Evolutionary conservation across 1,140 invertebrate genomes (phyloP).

Genomic region (Drosophila quadrilineata): DNA sequence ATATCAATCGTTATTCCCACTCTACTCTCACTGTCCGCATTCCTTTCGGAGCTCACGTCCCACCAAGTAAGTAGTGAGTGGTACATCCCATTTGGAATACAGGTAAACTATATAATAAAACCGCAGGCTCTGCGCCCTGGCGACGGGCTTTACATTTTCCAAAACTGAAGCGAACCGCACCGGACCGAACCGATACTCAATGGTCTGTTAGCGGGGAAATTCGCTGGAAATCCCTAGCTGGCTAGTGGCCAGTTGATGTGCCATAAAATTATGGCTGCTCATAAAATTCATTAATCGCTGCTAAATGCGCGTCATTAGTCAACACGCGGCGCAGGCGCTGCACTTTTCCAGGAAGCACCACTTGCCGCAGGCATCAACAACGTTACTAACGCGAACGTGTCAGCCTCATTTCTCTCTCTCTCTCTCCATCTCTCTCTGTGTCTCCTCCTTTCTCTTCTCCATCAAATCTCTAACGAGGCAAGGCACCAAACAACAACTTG

Average conservation of each 20-base stretch:
- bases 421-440: background rate
- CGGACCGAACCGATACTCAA: conserved; percentile 47
- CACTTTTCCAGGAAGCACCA: conserved; percentile 70
- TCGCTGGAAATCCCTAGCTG: conserved; percentile 61
- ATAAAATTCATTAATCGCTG: conserved; percentile 79
- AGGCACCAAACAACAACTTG: background rate
- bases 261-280: conserved; percentile 76
- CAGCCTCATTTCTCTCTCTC: conserved; percentile 34
- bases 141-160: conserved; percentile 32
- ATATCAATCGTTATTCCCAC: no score
- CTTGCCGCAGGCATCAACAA: conserved; percentile 35
- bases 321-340: conserved; percentile 58
- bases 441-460: no score
- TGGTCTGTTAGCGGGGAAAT: conserved; percentile 62
- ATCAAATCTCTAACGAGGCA: conserved; percentile 38
- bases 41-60: background rate
- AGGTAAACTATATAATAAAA: conserved; percentile 65
- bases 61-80: background rate
- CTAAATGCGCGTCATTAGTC: conserved; percentile 79
- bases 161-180: no score
- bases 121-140: conserved; percentile 64
- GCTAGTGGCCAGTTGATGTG: conserved; percentile 62
- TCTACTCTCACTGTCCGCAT: no score
- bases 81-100: no score
- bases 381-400: conserved; percentile 21